phyloP scores from a whole-genome alignment of 2,113 vertebrate genomes.

The Etheostoma cragini region DNA sequence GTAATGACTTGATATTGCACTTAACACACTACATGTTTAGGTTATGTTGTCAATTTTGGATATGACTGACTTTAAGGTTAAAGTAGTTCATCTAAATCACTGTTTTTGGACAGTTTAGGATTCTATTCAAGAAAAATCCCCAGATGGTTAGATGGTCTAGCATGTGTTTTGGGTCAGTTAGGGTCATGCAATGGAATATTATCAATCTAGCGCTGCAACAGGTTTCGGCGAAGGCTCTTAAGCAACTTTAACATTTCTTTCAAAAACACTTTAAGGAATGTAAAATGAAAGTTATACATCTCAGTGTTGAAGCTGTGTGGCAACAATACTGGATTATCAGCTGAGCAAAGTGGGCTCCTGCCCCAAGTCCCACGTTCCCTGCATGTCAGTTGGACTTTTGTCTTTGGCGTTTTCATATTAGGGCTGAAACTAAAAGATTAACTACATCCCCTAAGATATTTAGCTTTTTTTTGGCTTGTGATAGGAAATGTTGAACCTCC shows the following conservation, averaged over 20 bases:
- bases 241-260: background rate
- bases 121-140: no score
- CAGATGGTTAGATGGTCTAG: no score
- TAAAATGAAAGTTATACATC: background rate
- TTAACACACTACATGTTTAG: background rate
- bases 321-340: background rate
- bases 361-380: background rate
- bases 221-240: no score
- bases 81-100: background rate
- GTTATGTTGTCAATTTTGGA: background rate
- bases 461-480: no score
- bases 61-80: background rate
- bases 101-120: background rate
- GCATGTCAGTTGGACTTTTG: background rate
- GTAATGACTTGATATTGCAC: slow-evolving; percentile 69
- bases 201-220: background rate
- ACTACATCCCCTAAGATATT: no score
- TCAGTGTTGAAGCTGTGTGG: background rate
- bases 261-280: background rate
- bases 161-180: background rate
- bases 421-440: background rate
- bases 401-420: background rate
- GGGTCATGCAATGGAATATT: background rate
- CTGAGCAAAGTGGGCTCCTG: no score
- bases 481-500: no score